A percentile compares a stretch with the other conserved stretches of the same genome.
Evolutionary conservation across 2,797 vertebrate species (phyloP).

Genomic region (Gymnocypris eckloni): DNA sequence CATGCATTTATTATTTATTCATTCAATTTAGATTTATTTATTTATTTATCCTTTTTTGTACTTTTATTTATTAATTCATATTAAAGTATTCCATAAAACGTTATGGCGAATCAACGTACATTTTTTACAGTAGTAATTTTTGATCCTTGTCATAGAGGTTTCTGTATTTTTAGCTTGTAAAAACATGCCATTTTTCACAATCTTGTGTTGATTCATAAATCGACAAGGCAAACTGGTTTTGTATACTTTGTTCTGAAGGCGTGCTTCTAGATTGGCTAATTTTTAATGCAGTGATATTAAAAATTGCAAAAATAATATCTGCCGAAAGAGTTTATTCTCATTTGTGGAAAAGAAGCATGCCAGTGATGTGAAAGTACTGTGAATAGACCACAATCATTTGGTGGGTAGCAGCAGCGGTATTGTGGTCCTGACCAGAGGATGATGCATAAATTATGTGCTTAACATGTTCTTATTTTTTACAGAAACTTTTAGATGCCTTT

Average conservation of each 20-base stretch:
- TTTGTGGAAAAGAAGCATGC: not conserved
- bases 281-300: not conserved
- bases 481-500: conserved; percentile 91
- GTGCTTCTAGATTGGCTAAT: not conserved
- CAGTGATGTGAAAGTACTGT: not conserved
- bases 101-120: not conserved
- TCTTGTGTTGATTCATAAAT: not conserved
- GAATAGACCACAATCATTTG: not conserved
- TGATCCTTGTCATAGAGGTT: not conserved
- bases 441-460: not conserved
- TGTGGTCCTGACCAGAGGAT: not conserved
- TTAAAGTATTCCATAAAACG: not conserved
- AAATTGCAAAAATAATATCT: not conserved
- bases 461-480: conserved; percentile 26
- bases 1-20: not conserved
- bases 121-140: no score
- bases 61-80: not conserved
- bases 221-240: not conserved
- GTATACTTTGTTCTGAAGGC: not conserved
- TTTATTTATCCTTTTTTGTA: no score
- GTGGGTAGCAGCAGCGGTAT: not conserved
- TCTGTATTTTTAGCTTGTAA: not conserved
- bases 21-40: not conserved
- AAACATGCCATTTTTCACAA: not conserved
- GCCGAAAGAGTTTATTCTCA: not conserved